These are phyloP conservation scores for Hylomyscus alleni DNA, from an alignment of 2,797 vertebrate genomes.

Conservation along the genomic window DNA sequence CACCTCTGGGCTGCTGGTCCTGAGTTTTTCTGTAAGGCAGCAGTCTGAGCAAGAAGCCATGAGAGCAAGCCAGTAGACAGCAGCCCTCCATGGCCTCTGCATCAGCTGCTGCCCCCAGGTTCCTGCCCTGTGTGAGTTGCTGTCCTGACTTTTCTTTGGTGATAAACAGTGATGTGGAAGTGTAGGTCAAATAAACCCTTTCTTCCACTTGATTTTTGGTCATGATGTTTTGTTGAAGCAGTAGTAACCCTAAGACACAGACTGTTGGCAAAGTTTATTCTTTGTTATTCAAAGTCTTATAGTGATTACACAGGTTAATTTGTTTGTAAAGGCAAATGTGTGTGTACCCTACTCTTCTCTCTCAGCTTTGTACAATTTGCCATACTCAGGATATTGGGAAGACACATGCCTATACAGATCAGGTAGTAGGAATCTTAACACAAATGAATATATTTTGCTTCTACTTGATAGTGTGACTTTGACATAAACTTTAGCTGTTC, in stretches of 20 bases:
- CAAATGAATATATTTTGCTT: background rate
- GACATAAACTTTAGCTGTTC: conserved; percentile 22
- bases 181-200: background rate
- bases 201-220: background rate
- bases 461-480: background rate
- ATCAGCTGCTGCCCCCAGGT: background rate
- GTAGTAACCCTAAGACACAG: background rate
- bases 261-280: background rate
- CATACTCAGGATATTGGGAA: background rate
- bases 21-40: background rate
- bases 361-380: background rate
- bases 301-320: background rate
- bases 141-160: background rate
- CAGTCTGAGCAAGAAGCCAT: background rate
- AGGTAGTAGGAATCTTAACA: background rate
- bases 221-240: background rate
- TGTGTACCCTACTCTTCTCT: background rate
- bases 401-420: background rate
- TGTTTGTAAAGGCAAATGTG: background rate
- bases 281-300: conserved; percentile 3
- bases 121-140: background rate
- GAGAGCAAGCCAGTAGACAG: background rate
- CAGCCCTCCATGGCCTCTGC: background rate
- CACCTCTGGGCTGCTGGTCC: background rate
- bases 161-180: background rate